phyloP scores from a whole-genome alignment of 2,113 vertebrate genomes.

The Prolemur simus region DNA sequence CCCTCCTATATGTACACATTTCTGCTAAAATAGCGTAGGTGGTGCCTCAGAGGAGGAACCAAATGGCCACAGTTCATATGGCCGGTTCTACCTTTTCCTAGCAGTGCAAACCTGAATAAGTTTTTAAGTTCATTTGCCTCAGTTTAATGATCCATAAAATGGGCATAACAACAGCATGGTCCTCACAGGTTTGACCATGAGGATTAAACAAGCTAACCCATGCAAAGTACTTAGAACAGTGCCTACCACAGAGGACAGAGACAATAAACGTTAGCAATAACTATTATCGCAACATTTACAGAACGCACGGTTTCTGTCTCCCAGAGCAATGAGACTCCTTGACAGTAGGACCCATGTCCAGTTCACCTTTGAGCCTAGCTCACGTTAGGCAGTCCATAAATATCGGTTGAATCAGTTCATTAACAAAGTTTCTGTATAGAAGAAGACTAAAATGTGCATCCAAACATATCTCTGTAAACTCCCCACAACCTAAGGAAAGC shows the following conservation, averaged over 20 bases:
- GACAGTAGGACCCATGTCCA: fast-evolving
- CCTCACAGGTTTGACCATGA: neutral
- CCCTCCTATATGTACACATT: neutral
- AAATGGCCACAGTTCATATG: neutral
- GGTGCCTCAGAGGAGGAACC: no score
- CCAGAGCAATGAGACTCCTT: neutral
- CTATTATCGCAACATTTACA: neutral
- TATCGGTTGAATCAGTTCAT: neutral
- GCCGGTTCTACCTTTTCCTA: neutral
- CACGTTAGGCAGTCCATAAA: neutral
- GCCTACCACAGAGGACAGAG: neutral
- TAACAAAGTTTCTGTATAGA: neutral
- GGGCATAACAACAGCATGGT: no score
- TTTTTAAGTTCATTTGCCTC: neutral
- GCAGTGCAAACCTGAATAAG: no score
- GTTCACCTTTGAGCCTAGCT: neutral
- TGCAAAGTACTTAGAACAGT: neutral
- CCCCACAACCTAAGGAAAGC: neutral
- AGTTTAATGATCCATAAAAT: neutral
- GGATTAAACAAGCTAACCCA: neutral
- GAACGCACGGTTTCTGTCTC: neutral
- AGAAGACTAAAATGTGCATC: neutral
- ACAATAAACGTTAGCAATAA: neutral
- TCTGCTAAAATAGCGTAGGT: neutral
- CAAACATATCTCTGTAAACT: neutral